Base-by-base conservation (phyloP, 2,888 invertebrate genomes). In the Opisthograptis luteolata region DNA sequence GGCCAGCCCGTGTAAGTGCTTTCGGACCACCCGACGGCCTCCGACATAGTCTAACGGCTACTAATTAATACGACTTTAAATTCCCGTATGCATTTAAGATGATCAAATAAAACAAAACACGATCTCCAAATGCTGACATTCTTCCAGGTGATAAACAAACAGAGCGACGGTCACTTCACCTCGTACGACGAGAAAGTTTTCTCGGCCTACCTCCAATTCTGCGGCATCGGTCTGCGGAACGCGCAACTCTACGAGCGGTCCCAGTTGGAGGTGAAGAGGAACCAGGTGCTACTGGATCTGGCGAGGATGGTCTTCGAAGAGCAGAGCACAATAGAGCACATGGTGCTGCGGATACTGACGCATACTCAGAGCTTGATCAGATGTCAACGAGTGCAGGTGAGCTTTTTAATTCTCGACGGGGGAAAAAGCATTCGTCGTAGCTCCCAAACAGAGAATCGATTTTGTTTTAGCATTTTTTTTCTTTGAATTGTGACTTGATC, bases 241-340 rank as follows among this genome's bases (percentile, higher is more conserved):
- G 98, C 98, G n/a, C 98, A 98, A 82, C 93, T 98, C 25, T 98
- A 98, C 82, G 98, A 98, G 87, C 94, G 97, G 81, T 98, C 98
- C 57, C 97, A 98, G 84, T 89, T 98, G 77, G 98, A 98, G 91
- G 97, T 98, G 66, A 98, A 97, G 87, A 92, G 98, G 68, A 98
- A 98, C 87, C 98, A 98, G 92, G 96, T 98, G 61, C 92, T 98
- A 48, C 91, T 98, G 64, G 97, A 97, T 85, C 91, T 98, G 78
- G 98, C 98, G n/a, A 92, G 97, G 70, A 98, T 98, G 95, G 97
- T 98, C 70, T 98, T 98, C 80, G 97, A 98, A 80, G 98, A 98
- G 86, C 98, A 98, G 86, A 97, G 96, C 85, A 98, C 98, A 71
- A 96, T 98, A 70, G 98, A 98, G 78, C 97, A 97, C 85, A 96